Evolutionary conservation across 2,797 vertebrate species (phyloP).

Genomic region (Cyprinodon diabolis): DNA sequence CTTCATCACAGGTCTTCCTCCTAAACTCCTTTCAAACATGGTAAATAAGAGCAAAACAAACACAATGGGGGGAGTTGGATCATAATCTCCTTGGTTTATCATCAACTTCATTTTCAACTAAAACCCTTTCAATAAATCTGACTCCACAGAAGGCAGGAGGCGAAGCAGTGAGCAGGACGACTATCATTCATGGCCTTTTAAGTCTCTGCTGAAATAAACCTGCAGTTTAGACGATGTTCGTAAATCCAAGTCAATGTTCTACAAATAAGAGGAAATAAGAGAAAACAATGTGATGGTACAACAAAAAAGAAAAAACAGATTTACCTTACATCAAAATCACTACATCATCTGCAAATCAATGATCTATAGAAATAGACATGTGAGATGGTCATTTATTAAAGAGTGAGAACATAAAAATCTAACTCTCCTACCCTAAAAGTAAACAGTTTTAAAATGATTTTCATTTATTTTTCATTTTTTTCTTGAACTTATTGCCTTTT

Average conservation of each 20-base stretch:
- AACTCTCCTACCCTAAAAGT: neutral
- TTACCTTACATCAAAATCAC: neutral
- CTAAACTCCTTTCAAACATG: conserved; percentile 49
- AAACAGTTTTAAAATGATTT: neutral
- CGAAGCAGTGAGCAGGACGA: conserved; percentile 39
- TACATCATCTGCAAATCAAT: neutral
- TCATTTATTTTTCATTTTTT: neutral
- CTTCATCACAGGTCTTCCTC: conserved; percentile 70
- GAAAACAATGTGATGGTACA: too few relatives aligned
- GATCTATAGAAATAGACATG: neutral
- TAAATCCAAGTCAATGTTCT: neutral
- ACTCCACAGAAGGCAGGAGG: conserved; percentile 49
- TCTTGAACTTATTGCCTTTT: neutral
- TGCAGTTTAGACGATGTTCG: neutral
- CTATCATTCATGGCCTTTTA: neutral
- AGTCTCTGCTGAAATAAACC: neutral
- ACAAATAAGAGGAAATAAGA: neutral
- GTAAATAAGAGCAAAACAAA: conserved; percentile 5
- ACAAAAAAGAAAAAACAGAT: neutral
- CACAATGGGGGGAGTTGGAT: neutral
- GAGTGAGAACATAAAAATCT: neutral
- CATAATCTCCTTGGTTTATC: conserved; percentile 9
- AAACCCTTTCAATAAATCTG: conserved; percentile 70
- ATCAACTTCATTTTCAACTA: conserved; percentile 59
- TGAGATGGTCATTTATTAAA: neutral